Percentiles rank a stretch among this genome's conserved stretches.
These are phyloP conservation scores for Drosophila novamexicana DNA, from an alignment of 1,140 invertebrate species.

Conservation along the genomic window DNA sequence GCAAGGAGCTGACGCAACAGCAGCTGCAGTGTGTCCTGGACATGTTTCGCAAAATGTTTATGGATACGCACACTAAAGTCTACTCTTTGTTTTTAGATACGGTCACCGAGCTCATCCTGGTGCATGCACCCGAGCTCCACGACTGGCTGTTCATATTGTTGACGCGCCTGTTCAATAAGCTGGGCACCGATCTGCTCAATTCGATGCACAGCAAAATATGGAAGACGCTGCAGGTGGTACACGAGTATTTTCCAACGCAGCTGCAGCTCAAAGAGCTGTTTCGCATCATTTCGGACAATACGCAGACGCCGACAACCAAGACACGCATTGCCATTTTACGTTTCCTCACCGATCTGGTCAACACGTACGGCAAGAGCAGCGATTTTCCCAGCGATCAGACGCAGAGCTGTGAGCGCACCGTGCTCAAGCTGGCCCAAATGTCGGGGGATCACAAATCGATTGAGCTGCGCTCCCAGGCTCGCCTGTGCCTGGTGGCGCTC, in stretches of 20 bases:
- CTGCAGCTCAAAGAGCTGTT: conserved; percentile 87
- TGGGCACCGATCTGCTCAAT: conserved; percentile 94
- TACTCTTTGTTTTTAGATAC: conserved; percentile 97
- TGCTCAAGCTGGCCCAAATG: conserved; percentile 88
- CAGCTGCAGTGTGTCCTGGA: conserved; percentile 86
- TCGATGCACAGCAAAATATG: conserved; percentile 96
- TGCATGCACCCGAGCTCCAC: conserved; percentile 93
- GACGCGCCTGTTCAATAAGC: conserved; percentile 92
- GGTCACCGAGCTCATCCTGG: conserved; percentile 93
- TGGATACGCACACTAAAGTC: conserved; percentile 98
- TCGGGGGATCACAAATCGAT: conserved; percentile 89
- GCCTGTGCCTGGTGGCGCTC: conserved; percentile 92
- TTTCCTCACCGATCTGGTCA: conserved; percentile 90
- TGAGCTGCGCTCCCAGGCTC: conserved; percentile 92
- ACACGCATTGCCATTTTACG: conserved; percentile 91
- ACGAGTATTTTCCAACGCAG: conserved; percentile 88
- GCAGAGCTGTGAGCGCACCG: conserved; percentile 86
- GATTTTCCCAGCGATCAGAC: conserved; percentile 85
- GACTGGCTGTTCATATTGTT: conserved; percentile 96
- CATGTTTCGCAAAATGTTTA: conserved; percentile 97
- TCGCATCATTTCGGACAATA: conserved; percentile 93
- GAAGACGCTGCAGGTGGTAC: conserved; percentile 93
- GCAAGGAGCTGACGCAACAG: conserved; percentile 76
- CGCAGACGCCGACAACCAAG: conserved; percentile 95
- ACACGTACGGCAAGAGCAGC: conserved; percentile 85